Evolutionary conservation across 37 sponge, comb jelly and placozoan genomes (phyloP), one percentile per base, ranked within the genome.

Genomic region (Chondrosia reniformis): DNA sequence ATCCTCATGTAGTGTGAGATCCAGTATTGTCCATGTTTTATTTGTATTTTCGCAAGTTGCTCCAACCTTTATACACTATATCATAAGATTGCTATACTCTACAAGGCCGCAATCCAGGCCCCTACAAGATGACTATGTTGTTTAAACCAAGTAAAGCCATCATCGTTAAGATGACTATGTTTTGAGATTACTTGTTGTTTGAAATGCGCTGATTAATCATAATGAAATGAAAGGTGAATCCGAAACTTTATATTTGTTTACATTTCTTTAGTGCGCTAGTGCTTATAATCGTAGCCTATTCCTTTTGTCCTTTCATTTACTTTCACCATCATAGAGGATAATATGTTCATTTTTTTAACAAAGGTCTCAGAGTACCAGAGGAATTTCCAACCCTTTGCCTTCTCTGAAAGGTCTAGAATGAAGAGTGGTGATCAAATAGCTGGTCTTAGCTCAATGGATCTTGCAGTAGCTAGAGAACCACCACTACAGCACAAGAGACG

Each of bases 401-500:
- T 69, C 24, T 21, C n/a, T 34, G 36, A 40, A 1, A 1, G 72
- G n/a, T 32, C 4, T 2, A 19, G 52, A 19, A 13, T 59, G 61
- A n/a, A n/a, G n/a, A n/a, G n/a, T n/a, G n/a, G n/a, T n/a, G n/a
- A n/a, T n/a, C n/a, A n/a, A n/a, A 13, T 41, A 33, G 88, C 84
- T 13, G 88, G 88, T 19, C 25, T 83, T 40, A 79, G 69, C 27
- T 83, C 88, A 25, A 74, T 69, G 10, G 32, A 74, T 30, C 46
- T 46, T 25, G 66, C 67, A 30, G 31, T 69, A 22, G 57, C 81
- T 5, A 67, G 73, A 41, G 89, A 89, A 37, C 89, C 89, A 33
- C 42, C 82, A 24, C 49, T 89, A 33, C 40, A 77, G 25, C 46
- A 64, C 19, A 84, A 81, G 44, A 76, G 44, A 33, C 78, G 81